These are phyloP conservation scores for Ametastegia equiseti DNA, from an alignment of 2,888 invertebrate genomes.

Conservation along the genomic window DNA sequence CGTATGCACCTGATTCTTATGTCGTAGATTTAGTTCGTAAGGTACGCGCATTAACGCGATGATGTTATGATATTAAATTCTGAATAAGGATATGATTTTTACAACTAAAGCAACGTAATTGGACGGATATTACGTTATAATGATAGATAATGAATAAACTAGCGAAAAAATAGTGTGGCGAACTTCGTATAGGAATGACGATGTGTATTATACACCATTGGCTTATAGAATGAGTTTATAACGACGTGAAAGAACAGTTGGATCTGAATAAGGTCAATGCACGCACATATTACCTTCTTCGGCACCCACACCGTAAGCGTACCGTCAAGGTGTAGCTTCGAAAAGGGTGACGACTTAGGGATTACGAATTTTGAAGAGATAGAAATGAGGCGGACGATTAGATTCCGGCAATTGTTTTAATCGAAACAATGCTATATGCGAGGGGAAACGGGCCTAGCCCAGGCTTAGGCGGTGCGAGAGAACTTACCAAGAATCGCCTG, in stretches of 20 bases:
- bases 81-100: no score
- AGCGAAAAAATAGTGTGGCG: neutral
- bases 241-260: conserved; percentile 46
- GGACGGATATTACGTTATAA: no score
- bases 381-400: neutral
- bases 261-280: conserved; percentile 50
- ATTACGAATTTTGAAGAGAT: neutral
- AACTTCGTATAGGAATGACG: neutral
- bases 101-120: no score
- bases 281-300: conserved; percentile 48
- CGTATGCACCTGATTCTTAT: no score
- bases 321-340: conserved; percentile 42
- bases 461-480: conserved; percentile 53
- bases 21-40: no score
- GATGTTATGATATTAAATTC: no score
- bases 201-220: neutral
- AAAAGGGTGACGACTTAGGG: neutral
- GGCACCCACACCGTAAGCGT: conserved; percentile 43
- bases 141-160: no score
- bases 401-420: neutral
- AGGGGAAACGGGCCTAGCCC: no score
- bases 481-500: conserved; percentile 75
- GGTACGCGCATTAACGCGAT: no score
- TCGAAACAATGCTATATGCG: neutral
- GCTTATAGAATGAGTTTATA: conserved; percentile 34